Evolutionary conservation across 2,797 vertebrate species (phyloP).

Genomic region (Muscicapa striata): DNA sequence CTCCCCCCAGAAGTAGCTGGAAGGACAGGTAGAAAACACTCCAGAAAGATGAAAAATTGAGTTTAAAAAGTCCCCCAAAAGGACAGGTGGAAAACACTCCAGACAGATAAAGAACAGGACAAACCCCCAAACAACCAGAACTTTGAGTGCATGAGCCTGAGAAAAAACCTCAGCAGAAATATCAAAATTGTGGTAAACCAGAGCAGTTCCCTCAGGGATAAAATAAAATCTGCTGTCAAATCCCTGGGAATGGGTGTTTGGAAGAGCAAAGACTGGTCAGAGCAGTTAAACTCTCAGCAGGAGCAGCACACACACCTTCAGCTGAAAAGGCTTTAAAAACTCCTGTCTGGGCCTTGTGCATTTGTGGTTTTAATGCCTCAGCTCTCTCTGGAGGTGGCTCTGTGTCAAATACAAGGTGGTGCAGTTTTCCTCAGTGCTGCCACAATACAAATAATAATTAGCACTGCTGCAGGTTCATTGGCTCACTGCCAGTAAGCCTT

Average conservation of each 20-base stretch:
- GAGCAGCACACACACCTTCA: neutral
- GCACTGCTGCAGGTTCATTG: neutral
- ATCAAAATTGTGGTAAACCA: neutral
- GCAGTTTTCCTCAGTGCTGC: neutral
- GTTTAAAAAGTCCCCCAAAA: neutral
- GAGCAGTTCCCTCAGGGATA: neutral
- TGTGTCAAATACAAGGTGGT: neutral
- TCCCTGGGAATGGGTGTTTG: neutral
- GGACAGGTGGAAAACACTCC: neutral
- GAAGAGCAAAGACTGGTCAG: neutral
- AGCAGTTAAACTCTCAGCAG: neutral
- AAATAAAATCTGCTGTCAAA: neutral
- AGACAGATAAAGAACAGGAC: neutral
- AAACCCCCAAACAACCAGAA: neutral
- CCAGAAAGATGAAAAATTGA: neutral
- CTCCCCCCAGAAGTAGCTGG: no score
- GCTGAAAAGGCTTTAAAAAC: neutral
- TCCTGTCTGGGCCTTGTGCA: neutral
- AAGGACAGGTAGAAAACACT: neutral
- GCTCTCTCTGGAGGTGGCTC: neutral
- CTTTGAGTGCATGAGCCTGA: fast-evolving
- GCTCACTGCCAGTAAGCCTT: neutral
- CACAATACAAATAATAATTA: neutral
- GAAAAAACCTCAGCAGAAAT: neutral
- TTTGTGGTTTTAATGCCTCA: neutral